Evolutionary conservation across 1,140 invertebrate species (phyloP).

Genomic region (Trachymyrmex cornetzi): DNA sequence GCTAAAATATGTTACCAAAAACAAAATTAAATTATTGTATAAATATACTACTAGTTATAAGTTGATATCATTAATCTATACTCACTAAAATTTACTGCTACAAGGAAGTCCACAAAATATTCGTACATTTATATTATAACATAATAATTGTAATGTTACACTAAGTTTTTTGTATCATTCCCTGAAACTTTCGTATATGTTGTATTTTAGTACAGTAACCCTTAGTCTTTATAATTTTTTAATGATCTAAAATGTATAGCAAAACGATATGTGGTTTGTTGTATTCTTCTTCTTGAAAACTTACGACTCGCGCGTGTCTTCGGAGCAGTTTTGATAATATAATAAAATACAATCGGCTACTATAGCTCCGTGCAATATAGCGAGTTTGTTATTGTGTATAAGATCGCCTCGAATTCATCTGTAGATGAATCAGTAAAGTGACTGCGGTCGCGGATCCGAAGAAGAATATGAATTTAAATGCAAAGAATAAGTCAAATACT

Average conservation of each 20-base stretch:
- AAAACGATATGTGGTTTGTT: slow-evolving; percentile 81
- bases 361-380: slow-evolving; percentile 79
- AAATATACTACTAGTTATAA: slow-evolving; percentile 77
- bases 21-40: slow-evolving; percentile 74
- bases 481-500: slow-evolving; percentile 82
- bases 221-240: slow-evolving; percentile 79
- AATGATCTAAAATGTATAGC: slow-evolving; percentile 78
- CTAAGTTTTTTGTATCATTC: slow-evolving; percentile 79
- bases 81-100: slow-evolving; percentile 72
- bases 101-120: slow-evolving; percentile 71
- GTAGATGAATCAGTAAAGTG: slow-evolving; percentile 55
- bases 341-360: slow-evolving; percentile 74
- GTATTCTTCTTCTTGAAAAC: slow-evolving; percentile 84
- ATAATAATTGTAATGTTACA: slow-evolving; percentile 74
- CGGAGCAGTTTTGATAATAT: slow-evolving; percentile 76
- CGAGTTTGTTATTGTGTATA: slow-evolving; percentile 75
- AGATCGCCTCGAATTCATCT: slow-evolving; percentile 72
- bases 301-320: slow-evolving; percentile 74
- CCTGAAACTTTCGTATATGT: slow-evolving; percentile 72
- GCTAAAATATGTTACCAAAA: slow-evolving; percentile 67
- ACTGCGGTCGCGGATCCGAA: slow-evolving; percentile 49
- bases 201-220: slow-evolving; percentile 77
- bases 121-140: slow-evolving; percentile 76
- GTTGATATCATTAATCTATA: slow-evolving; percentile 74
- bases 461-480: slow-evolving; percentile 72